Percentiles rank a stretch among this genome's conserved stretches.
Evolutionary conservation across 1,140 invertebrate genomes (phyloP).

Genomic region (Procambarus clarkii): DNA sequence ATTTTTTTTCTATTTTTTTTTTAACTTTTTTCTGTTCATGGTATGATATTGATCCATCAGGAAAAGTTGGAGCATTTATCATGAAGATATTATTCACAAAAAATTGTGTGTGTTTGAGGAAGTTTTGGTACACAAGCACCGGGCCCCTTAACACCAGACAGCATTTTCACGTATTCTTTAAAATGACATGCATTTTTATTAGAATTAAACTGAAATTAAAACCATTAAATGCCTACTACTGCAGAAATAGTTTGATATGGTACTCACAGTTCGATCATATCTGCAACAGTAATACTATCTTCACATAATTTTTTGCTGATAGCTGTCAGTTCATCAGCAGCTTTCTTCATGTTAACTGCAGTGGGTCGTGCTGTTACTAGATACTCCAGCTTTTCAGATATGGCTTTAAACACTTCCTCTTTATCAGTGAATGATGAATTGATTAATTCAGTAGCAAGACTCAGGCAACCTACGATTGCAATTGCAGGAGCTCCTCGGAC

Average conservation of each 20-base stretch:
- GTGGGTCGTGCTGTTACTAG: conserved; percentile 94
- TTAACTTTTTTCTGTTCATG: no score
- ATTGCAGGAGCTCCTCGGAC: conserved; percentile 96
- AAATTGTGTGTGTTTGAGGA: no score
- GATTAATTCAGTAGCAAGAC: conserved; percentile 89
- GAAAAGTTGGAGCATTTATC: no score
- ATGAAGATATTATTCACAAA: no score
- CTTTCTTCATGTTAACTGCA: conserved; percentile 95
- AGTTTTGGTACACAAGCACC: no score
- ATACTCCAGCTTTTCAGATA: conserved; percentile 90
- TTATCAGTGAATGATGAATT: conserved; percentile 16
- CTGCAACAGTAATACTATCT: conserved; percentile 79
- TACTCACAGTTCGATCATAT: conserved; percentile 84
- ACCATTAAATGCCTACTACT: no score
- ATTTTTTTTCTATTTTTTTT: no score
- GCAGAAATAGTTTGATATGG: not conserved
- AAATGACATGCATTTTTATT: no score
- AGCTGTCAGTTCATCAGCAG: conserved; percentile 85
- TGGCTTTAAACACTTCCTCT: conserved; percentile 82
- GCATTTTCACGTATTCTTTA: no score
- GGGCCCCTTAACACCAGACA: no score
- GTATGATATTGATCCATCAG: no score
- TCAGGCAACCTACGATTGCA: conserved; percentile 91
- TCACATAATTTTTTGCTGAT: conserved; percentile 82
- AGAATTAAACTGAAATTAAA: no score